Evolutionary conservation across 2,113 vertebrate genomes (phyloP).

Genomic region (Xenotilapia leptura): DNA sequence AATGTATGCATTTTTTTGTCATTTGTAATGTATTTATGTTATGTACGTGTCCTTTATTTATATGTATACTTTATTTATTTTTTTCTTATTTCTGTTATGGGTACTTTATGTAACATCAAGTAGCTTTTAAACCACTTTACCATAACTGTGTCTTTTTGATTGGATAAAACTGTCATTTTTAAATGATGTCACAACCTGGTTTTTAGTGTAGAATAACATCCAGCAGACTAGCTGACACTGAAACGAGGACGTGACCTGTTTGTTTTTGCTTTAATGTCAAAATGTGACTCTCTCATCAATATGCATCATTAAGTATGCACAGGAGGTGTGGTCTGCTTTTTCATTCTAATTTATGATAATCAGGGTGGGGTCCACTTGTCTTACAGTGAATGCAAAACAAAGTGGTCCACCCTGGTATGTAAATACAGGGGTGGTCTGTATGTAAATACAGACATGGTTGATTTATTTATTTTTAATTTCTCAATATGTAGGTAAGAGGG

Average conservation of each 20-base stretch:
- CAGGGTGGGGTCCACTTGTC: neutral
- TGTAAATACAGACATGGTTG: neutral
- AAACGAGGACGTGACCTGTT: neutral
- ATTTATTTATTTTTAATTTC: neutral
- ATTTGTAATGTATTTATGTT: neutral
- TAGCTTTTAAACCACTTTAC: neutral
- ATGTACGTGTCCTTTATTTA: neutral
- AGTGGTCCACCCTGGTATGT: neutral
- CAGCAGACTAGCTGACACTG: neutral
- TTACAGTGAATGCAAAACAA: neutral
- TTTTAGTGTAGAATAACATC: neutral
- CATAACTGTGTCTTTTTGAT: neutral
- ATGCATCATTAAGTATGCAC: neutral
- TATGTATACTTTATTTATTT: neutral
- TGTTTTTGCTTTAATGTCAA: neutral
- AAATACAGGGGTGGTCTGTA: neutral
- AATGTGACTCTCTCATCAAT: neutral
- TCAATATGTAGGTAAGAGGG: neutral
- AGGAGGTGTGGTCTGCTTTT: neutral
- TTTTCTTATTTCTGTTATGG: neutral
- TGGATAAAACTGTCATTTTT: neutral
- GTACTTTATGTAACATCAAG: neutral
- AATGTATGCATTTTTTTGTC: neutral
- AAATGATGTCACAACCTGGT: neutral
- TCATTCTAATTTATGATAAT: neutral